Evolutionary conservation across 2,888 invertebrate species (phyloP).

Genomic region (Eurytoma californica): DNA sequence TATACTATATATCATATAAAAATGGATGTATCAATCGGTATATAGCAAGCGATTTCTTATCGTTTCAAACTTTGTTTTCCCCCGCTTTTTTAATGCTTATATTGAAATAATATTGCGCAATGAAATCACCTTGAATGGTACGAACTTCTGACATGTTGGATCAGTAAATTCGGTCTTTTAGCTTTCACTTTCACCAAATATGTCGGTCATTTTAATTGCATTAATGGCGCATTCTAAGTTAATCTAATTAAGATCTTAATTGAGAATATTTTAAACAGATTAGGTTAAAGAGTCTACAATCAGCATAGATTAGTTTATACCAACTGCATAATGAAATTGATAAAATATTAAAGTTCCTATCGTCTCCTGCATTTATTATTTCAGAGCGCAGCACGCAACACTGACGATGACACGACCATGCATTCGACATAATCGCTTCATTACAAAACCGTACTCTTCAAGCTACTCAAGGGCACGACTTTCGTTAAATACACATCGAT

Average conservation of each 20-base stretch:
- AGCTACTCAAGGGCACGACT: neutral
- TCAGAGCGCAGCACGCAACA: neutral
- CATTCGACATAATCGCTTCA: neutral
- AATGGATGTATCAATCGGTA: too few relatives aligned
- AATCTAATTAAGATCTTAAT: too few relatives aligned
- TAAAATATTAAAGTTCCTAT: too few relatives aligned
- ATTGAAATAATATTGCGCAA: neutral
- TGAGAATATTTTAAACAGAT: too few relatives aligned
- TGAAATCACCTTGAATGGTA: conserved; percentile 18
- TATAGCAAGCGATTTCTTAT: too few relatives aligned
- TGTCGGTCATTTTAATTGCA: conserved; percentile 12
- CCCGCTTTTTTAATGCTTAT: too few relatives aligned
- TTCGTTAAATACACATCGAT: neutral
- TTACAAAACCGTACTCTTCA: neutral
- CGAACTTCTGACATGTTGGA: conserved; percentile 8
- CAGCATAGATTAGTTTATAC: too few relatives aligned
- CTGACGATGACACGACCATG: neutral
- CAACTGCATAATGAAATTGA: too few relatives aligned
- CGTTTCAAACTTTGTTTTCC: too few relatives aligned
- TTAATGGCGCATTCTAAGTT: neutral
- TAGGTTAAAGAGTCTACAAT: too few relatives aligned
- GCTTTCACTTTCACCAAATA: conserved; percentile 38
- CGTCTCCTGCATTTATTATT: neutral
- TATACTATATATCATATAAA: too few relatives aligned
- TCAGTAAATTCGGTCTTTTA: neutral